A percentile compares a stretch with the other conserved stretches of the same genome.
Evolutionary conservation across 2,888 invertebrate species (phyloP).

Genomic region (Pteria penguin): DNA sequence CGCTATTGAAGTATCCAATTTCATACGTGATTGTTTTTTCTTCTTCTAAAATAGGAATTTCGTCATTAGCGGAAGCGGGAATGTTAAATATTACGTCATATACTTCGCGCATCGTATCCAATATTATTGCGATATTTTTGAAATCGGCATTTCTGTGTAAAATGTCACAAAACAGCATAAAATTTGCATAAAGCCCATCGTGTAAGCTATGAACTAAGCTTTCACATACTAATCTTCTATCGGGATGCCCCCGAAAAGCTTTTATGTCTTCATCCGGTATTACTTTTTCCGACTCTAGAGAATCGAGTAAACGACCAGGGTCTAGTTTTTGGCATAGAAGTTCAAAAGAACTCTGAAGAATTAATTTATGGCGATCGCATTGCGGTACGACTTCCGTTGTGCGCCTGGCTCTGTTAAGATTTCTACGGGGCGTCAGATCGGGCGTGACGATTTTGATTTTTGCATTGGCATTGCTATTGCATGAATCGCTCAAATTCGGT

Average conservation of each 20-base stretch:
- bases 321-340: slow-evolving; percentile 71
- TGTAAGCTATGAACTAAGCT: slow-evolving; percentile 63
- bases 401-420: slow-evolving; percentile 53
- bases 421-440: slow-evolving; percentile 58
- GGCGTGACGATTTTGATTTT: slow-evolving; percentile 69
- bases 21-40: slow-evolving; percentile 74
- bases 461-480: slow-evolving; percentile 28
- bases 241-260: slow-evolving; percentile 66
- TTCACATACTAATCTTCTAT: slow-evolving; percentile 68
- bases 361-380: slow-evolving; percentile 63
- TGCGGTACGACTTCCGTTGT: slow-evolving; percentile 61
- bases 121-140: slow-evolving; percentile 64
- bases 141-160: slow-evolving; percentile 61
- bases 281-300: slow-evolving; percentile 57
- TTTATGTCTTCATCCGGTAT: slow-evolving; percentile 61
- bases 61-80: slow-evolving; percentile 49
- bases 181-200: slow-evolving; percentile 60
- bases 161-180: slow-evolving; percentile 71
- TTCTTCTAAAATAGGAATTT: slow-evolving; percentile 64
- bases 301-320: slow-evolving; percentile 65
- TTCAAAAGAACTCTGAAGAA: slow-evolving; percentile 69
- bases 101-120: slow-evolving; percentile 71
- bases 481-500: neutral
- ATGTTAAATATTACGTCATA: slow-evolving; percentile 70
- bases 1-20: slow-evolving; percentile 71